A percentile compares a stretch with the other conserved stretches of the same genome.
These are phyloP conservation scores for Whitmania pigra DNA, from an alignment of 1,140 invertebrate genomes.

Conservation along the genomic window DNA sequence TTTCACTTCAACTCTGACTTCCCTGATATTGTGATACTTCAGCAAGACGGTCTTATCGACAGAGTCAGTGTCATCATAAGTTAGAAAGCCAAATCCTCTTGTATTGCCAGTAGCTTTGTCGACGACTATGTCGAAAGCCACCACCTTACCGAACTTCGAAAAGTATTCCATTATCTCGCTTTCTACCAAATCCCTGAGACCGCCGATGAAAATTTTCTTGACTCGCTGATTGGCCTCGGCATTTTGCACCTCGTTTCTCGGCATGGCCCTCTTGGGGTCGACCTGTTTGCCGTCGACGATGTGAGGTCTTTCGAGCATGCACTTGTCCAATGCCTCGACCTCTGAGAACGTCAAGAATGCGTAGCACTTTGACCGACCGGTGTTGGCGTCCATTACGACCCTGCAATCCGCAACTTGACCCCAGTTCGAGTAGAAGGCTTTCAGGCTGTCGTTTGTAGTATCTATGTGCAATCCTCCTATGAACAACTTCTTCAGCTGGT, in stretches of 20 bases:
- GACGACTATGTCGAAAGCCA: slow-evolving; percentile 9
- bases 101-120: slow-evolving; percentile 16
- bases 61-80: slow-evolving; percentile 13
- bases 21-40: too few species aligned
- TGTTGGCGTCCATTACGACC: slow-evolving; percentile 91
- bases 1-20: too few species aligned
- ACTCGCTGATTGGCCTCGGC: background rate
- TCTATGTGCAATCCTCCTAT: slow-evolving; percentile 90
- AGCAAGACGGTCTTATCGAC: slow-evolving; percentile 17
- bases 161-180: slow-evolving; percentile 10
- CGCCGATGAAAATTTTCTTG: slow-evolving; percentile 14
- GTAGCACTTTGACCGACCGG: slow-evolving; percentile 55
- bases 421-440: slow-evolving; percentile 87
- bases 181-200: background rate
- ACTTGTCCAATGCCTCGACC: slow-evolving; percentile 82
- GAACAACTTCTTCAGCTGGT: slow-evolving; percentile 88
- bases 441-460: slow-evolving; percentile 85
- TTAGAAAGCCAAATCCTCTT: slow-evolving; percentile 14
- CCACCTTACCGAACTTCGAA: slow-evolving; percentile 1
- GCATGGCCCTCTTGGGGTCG: slow-evolving; percentile 90
- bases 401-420: slow-evolving; percentile 93
- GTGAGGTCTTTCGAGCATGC: slow-evolving; percentile 72
- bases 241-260: slow-evolving; percentile 45
- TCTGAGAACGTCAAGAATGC: slow-evolving; percentile 89
- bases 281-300: slow-evolving; percentile 71